phyloP scores from a whole-genome alignment of 2,888 invertebrate species.

The Nemurella pictetii region DNA sequence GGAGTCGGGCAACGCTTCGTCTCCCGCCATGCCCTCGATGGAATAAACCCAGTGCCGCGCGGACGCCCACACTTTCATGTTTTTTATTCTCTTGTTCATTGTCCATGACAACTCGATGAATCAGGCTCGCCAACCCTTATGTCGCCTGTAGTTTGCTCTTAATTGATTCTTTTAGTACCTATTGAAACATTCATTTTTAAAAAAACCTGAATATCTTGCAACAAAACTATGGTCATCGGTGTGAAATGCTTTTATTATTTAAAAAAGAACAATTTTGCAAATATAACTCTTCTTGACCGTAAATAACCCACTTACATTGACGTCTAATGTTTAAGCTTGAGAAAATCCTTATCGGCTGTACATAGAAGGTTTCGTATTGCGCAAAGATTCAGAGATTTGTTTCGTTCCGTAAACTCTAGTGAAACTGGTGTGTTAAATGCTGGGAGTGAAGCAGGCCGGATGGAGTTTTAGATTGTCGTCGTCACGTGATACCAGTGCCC shows the following conservation, averaged over 20 bases:
- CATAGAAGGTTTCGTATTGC: neutral
- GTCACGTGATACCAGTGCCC: neutral
- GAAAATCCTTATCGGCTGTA: neutral
- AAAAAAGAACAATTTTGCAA: neutral
- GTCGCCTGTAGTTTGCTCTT: constrained; percentile 31
- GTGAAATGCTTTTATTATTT: neutral
- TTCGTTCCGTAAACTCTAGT: neutral
- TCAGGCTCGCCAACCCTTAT: neutral
- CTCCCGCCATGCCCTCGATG: neutral
- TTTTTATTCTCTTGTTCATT: constrained; percentile 16
- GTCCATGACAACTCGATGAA: neutral
- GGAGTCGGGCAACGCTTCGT: constrained; percentile 31
- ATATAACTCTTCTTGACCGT: neutral
- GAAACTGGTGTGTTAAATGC: neutral
- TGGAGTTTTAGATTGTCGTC: neutral
- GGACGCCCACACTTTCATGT: constrained; percentile 4
- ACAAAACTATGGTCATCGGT: neutral
- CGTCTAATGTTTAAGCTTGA: neutral
- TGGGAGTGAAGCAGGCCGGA: neutral
- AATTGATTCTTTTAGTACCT: constrained; percentile 1
- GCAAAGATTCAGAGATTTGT: neutral
- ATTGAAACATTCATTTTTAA: neutral
- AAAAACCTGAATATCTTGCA: neutral
- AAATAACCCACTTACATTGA: neutral
- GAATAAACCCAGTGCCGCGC: constrained; percentile 19